Conservation (phyloP, 2,888 invertebrate genomes). For the Tetragnatha montana region DNA sequence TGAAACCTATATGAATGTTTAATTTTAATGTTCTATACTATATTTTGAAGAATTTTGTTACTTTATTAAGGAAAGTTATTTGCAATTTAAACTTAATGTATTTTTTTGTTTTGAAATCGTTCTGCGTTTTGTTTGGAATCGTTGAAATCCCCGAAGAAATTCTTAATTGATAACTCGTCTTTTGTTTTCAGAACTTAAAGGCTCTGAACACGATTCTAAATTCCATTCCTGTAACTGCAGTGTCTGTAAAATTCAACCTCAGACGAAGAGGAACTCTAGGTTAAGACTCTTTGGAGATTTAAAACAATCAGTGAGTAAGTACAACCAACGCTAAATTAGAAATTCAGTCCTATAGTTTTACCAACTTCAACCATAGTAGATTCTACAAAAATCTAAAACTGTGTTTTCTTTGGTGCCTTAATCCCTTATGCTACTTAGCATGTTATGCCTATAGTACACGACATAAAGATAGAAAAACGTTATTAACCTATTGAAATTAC, state of each 20-base stretch:
- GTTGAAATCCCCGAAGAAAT: no score
- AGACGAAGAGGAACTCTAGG: conserved; percentile 48
- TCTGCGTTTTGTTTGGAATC: no score
- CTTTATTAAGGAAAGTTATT: no score
- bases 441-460: not conserved
- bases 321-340: not conserved
- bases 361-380: not conserved
- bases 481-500: no score
- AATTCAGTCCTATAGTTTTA: not conserved
- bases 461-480: no score
- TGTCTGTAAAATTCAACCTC: conserved; percentile 69
- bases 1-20: no score
- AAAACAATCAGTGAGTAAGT: conserved; percentile 49
- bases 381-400: not conserved
- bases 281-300: conserved; percentile 63
- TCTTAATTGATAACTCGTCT: no score
- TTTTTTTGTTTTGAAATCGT: no score
- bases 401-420: no score
- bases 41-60: no score
- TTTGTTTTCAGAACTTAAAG: conserved; percentile 52
- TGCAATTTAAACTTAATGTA: no score
- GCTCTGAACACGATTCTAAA: conserved; percentile 49
- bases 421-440: not conserved
- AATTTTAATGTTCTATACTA: no score
- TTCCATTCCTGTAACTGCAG: conserved; percentile 67